These are phyloP conservation scores for Drosophila sulfurigaster DNA, from an alignment of 1,140 invertebrate species.

Conservation along the genomic window DNA sequence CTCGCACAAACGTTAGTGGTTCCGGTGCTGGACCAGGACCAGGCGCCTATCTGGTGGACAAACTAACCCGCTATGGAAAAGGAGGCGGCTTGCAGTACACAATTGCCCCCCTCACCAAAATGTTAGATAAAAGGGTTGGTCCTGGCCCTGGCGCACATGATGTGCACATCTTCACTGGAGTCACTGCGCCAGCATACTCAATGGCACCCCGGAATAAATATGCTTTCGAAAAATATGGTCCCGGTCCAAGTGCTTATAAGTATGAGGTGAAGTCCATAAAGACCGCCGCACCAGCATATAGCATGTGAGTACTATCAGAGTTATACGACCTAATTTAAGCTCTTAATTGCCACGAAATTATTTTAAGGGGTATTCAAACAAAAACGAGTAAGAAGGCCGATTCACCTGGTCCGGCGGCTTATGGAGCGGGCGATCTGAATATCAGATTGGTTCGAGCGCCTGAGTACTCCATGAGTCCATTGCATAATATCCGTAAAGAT, in stretches of 20 bases:
- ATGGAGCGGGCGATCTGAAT: conserved; percentile 79
- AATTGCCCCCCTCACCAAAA: conserved; percentile 67
- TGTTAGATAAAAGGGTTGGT: conserved; percentile 57
- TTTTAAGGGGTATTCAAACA: conserved; percentile 83
- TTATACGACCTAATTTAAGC: background rate
- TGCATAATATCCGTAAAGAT: conserved; percentile 6
- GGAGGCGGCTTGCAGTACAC: conserved; percentile 70
- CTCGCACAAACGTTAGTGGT: conserved; percentile 54
- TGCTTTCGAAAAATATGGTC: conserved; percentile 84
- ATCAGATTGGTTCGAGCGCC: conserved; percentile 75
- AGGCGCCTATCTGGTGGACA: conserved; percentile 71
- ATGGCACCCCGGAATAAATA: conserved; percentile 86
- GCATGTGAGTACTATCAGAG: conserved; percentile 83
- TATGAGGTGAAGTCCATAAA: conserved; percentile 84
- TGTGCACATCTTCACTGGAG: conserved; percentile 85
- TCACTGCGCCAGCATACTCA: conserved; percentile 86
- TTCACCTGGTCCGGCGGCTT: conserved; percentile 88
- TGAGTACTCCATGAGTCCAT: conserved; percentile 81
- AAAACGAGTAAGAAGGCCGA: conserved; percentile 52
- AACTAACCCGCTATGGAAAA: conserved; percentile 69
- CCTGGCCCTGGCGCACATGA: conserved; percentile 87
- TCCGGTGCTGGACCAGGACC: conserved; percentile 64
- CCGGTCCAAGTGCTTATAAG: conserved; percentile 88
- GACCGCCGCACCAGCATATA: conserved; percentile 84
- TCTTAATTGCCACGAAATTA: background rate